Percentiles rank a stretch among this genome's conserved stretches.
phyloP scores from a whole-genome alignment of 2,888 invertebrate species.

The Zonitis immaculata region DNA sequence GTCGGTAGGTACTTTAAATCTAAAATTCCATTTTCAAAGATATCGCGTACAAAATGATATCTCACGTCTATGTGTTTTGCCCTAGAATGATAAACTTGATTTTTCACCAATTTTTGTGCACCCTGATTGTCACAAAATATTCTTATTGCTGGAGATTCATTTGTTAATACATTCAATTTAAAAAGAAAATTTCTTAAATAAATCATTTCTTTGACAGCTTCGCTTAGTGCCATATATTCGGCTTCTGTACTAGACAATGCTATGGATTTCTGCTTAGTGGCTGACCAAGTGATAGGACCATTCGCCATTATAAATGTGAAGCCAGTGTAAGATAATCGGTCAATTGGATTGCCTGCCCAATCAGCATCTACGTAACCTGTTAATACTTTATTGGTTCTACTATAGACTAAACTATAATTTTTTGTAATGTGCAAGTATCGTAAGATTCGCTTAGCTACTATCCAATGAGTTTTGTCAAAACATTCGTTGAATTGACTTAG shows the following conservation, averaged over 20 bases:
- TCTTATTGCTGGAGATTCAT: too few species aligned
- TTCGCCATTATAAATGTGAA: slow-evolving; percentile 28
- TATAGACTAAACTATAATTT: slow-evolving; percentile 21
- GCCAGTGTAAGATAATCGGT: slow-evolving; percentile 43
- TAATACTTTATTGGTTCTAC: slow-evolving; percentile 14
- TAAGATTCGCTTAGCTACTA: slow-evolving; percentile 17
- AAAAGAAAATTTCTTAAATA: slow-evolving; percentile 18
- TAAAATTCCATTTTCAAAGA: too few species aligned
- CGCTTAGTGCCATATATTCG: slow-evolving; percentile 29
- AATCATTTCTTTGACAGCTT: slow-evolving; percentile 28
- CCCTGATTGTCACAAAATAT: slow-evolving; percentile 21
- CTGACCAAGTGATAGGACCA: slow-evolving; percentile 29
- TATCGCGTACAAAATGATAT: slow-evolving; percentile 21
- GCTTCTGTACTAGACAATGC: slow-evolving; percentile 33
- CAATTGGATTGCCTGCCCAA: slow-evolving; percentile 19
- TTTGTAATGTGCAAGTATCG: slow-evolving; percentile 18
- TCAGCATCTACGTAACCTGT: slow-evolving; percentile 27
- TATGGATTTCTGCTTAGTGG: slow-evolving; percentile 31
- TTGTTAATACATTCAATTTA: slow-evolving; percentile 7
- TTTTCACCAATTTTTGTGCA: slow-evolving; percentile 18
- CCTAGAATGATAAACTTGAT: slow-evolving; percentile 15
- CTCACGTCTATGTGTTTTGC: slow-evolving; percentile 22
- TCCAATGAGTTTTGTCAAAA: slow-evolving; percentile 12
- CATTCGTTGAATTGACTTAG: slow-evolving; percentile 22
- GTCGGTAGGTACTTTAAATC: too few species aligned